These are phyloP conservation scores for Bothrops jararaca DNA, from an alignment of 2,113 vertebrate genomes.

Conservation along the genomic window DNA sequence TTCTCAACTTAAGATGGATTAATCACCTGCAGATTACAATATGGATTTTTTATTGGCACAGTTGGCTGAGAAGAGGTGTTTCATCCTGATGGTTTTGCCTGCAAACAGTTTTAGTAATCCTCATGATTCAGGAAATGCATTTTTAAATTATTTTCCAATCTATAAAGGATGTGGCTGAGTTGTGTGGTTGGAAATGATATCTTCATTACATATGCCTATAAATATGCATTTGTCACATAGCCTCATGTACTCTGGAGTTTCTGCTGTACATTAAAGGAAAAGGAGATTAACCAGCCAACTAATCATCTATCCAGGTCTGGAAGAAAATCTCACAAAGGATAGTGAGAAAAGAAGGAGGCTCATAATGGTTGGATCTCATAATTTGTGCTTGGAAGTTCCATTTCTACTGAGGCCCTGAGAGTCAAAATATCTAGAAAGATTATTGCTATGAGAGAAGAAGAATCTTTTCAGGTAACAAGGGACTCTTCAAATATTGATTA, in stretches of 20 bases:
- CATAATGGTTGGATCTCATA: neutral
- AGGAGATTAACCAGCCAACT: neutral
- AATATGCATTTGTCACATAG: neutral
- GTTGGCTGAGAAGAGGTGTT: neutral
- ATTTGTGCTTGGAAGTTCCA: neutral
- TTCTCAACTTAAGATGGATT: slow-evolving; percentile 1
- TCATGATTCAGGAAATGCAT: slow-evolving; percentile 13
- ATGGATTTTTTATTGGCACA: slow-evolving; percentile 16
- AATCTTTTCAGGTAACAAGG: neutral
- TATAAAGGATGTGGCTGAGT: slow-evolving; percentile 6
- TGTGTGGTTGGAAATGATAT: slow-evolving; percentile 6
- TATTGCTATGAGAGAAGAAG: neutral
- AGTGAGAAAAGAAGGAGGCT: neutral
- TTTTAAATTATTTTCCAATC: slow-evolving; percentile 3
- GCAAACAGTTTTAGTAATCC: neutral
- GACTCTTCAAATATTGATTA: neutral
- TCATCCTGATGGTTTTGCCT: neutral
- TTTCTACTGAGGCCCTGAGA: neutral
- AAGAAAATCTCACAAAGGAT: neutral
- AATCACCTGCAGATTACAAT: neutral
- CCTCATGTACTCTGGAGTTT: neutral
- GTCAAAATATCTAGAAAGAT: neutral
- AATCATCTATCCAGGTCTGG: neutral
- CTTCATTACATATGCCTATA: neutral
- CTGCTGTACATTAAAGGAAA: neutral